These are phyloP conservation scores for Motacilla tschutschensis DNA, from an alignment of 2,113 vertebrate species.

Conservation along the genomic window DNA sequence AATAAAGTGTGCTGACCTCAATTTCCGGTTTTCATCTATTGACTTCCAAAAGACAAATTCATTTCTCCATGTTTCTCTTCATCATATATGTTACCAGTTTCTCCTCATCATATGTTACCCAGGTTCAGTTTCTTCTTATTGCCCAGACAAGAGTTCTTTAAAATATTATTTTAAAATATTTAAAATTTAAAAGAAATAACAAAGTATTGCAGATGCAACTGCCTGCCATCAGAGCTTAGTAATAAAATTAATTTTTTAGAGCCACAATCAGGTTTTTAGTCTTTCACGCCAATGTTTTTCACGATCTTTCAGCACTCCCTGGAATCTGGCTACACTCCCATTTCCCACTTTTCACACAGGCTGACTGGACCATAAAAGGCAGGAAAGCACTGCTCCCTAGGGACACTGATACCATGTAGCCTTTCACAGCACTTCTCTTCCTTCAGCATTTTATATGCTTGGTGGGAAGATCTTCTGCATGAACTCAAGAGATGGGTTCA, in stretches of 20 bases:
- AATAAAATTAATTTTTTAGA: not conserved
- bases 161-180: not conserved
- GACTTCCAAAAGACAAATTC: not conserved
- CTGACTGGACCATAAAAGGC: slow-evolving; percentile 1
- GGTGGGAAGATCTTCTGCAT: not conserved
- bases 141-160: not conserved
- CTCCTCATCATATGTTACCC: not conserved
- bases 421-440: not conserved
- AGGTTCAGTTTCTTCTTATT: not conserved
- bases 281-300: not conserved
- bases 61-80: not conserved
- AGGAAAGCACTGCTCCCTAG: not conserved
- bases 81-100: too few species aligned
- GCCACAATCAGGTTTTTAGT: not conserved
- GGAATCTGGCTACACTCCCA: not conserved
- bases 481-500: not conserved
- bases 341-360: not conserved
- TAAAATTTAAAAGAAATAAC: not conserved
- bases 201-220: not conserved
- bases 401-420: not conserved
- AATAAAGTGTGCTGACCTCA: not conserved
- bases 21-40: not conserved
- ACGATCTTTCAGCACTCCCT: not conserved
- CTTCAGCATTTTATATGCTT: not conserved
- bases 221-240: not conserved